A percentile compares a stretch with the other conserved stretches of the same genome.
phyloP scores from a whole-genome alignment of 2,797 vertebrate species.

The Luscinia megarhynchos region DNA sequence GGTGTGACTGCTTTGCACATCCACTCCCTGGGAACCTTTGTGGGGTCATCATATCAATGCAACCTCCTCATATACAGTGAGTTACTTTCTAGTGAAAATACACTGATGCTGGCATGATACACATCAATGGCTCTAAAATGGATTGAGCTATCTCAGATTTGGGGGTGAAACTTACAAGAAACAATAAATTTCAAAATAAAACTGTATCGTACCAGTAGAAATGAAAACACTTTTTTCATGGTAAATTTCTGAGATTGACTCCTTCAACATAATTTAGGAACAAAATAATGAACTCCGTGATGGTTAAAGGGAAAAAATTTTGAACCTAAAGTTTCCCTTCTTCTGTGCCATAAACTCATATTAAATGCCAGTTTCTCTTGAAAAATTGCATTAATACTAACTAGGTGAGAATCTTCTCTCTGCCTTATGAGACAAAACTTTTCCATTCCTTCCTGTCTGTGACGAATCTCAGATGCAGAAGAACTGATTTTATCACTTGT shows the following conservation, averaged over 20 bases:
- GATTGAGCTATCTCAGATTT: slow-evolving; percentile 4
- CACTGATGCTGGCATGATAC: background rate
- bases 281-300: background rate
- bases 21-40: slow-evolving; percentile 37
- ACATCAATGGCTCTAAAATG: background rate
- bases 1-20: slow-evolving; percentile 45
- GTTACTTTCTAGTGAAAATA: slow-evolving; percentile 47
- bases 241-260: background rate
- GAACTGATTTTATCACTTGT: background rate
- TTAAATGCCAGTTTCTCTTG: background rate
- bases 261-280: background rate
- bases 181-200: slow-evolving; percentile 36
- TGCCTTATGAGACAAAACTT: background rate
- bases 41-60: slow-evolving; percentile 29
- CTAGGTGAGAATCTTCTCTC: background rate
- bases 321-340: background rate
- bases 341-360: background rate
- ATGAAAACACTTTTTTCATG: background rate
- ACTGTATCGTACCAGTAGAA: slow-evolving; percentile 9
- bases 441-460: background rate
- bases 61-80: slow-evolving; percentile 32
- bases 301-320: background rate
- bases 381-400: background rate
- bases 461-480: background rate
- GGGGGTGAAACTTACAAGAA: slow-evolving; percentile 24